Evolutionary conservation across 1,140 invertebrate genomes (phyloP).

Genomic region (Trichomalopsis sarcophagae): DNA sequence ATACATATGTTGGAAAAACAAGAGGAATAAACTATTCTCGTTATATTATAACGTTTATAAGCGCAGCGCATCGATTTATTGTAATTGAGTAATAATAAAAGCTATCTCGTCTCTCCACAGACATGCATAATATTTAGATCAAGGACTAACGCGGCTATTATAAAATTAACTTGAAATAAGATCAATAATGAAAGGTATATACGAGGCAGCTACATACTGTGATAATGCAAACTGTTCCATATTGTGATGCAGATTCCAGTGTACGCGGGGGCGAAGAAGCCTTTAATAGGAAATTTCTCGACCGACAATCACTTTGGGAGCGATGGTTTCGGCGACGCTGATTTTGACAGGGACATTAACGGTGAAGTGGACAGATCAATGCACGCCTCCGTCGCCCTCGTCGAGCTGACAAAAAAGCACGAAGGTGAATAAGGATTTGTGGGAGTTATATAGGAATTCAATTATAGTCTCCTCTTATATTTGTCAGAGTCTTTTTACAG

Average conservation of each 20-base stretch:
- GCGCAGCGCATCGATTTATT: too few species aligned
- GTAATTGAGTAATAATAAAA: too few species aligned
- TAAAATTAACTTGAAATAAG: background rate
- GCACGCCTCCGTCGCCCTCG: conserved; percentile 69
- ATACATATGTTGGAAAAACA: too few species aligned
- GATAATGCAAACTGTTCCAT: background rate
- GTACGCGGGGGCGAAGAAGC: conserved; percentile 65
- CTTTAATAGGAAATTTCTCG: conserved; percentile 62
- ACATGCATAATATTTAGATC: too few species aligned
- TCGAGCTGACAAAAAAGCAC: conserved; percentile 66
- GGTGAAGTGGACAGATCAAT: conserved; percentile 58
- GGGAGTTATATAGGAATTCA: too few species aligned
- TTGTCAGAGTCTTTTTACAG: too few species aligned
- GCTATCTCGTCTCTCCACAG: too few species aligned
- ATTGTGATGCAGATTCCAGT: conserved; percentile 69
- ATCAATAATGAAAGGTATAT: too few species aligned
- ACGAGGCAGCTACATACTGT: too few species aligned
- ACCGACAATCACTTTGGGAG: conserved; percentile 65
- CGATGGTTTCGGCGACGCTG: conserved; percentile 74
- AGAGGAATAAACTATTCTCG: too few species aligned
- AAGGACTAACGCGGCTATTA: background rate
- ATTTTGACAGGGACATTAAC: conserved; percentile 59
- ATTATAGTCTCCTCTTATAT: too few species aligned
- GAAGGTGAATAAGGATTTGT: conserved; percentile 56
- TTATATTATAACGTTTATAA: too few species aligned